Evolutionary conservation across 2,113 vertebrate species (phyloP).

Genomic region (Scortum barcoo): DNA sequence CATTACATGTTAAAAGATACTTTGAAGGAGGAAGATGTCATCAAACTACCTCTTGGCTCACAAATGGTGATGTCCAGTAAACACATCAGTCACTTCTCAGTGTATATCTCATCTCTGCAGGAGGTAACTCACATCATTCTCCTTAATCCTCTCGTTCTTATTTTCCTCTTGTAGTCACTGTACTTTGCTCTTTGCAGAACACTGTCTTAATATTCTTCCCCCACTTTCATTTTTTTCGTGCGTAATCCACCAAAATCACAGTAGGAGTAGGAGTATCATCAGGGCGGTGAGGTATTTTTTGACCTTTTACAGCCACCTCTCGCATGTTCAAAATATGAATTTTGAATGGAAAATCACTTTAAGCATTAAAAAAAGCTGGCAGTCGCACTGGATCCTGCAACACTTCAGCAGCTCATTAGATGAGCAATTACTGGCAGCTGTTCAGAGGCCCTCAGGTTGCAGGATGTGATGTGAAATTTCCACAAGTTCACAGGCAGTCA

Average conservation of each 20-base stretch:
- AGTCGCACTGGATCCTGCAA: not conserved
- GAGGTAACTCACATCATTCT: not conserved
- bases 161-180: not conserved
- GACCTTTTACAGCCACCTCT: not conserved
- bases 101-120: not conserved
- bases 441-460: conserved; percentile 11
- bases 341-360: not conserved
- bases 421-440: conserved; percentile 11
- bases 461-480: conserved; percentile 27
- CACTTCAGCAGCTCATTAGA: conserved; percentile 4
- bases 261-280: not conserved
- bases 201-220: not conserved
- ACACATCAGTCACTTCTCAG: not conserved
- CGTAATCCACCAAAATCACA: too few relatives aligned
- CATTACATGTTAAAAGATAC: not conserved
- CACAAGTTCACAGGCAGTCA: conserved; percentile 9
- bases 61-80: not conserved
- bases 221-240: not conserved
- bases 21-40: not conserved
- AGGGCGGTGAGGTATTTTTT: too few relatives aligned
- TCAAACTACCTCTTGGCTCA: not conserved
- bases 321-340: not conserved
- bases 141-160: not conserved
- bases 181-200: not conserved
- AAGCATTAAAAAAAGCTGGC: not conserved